A percentile compares a stretch with the other conserved stretches of the same genome.
These are phyloP conservation scores for Tupiocoris notatus DNA, from an alignment of 2,888 invertebrate genomes.

Conservation along the genomic window DNA sequence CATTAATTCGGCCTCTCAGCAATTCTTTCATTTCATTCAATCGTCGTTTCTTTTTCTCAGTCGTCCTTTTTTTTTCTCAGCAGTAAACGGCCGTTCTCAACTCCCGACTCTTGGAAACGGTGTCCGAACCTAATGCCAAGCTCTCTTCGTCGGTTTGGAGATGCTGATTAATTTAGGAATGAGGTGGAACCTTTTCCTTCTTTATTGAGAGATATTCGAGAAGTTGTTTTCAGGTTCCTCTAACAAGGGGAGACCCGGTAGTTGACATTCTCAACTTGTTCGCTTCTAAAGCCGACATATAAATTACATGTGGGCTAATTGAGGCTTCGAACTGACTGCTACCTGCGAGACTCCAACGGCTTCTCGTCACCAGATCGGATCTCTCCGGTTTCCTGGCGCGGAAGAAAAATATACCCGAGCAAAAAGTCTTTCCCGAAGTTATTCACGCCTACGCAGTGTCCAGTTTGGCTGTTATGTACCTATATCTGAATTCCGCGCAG, in stretches of 20 bases:
- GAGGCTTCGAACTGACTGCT: slow-evolving; percentile 31
- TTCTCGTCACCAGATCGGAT: slow-evolving; percentile 17
- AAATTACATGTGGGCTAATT: slow-evolving; percentile 40
- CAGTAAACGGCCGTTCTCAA: slow-evolving; percentile 15
- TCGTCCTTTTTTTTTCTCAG: background rate
- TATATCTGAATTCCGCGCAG: background rate
- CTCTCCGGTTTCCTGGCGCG: background rate
- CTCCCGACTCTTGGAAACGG: slow-evolving; percentile 17
- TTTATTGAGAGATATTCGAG: slow-evolving; percentile 31
- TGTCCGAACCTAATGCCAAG: slow-evolving; percentile 4
- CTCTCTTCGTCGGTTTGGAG: background rate
- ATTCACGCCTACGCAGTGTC: background rate
- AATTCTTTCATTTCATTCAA: slow-evolving; percentile 11
- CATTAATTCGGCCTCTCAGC: slow-evolving; percentile 31
- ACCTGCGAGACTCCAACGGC: slow-evolving; percentile 20
- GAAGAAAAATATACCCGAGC: background rate
- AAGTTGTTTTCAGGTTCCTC: slow-evolving; percentile 30
- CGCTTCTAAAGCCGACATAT: slow-evolving; percentile 41
- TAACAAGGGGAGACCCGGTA: slow-evolving; percentile 35
- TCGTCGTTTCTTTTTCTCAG: slow-evolving; percentile 5
- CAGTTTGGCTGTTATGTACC: background rate
- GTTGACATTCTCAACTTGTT: slow-evolving; percentile 42
- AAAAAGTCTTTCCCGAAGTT: background rate
- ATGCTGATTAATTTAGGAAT: slow-evolving; percentile 41
- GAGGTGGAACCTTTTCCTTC: slow-evolving; percentile 35